Evolutionary conservation across 2,888 invertebrate species (phyloP).

Genomic region (Muscina levida): DNA sequence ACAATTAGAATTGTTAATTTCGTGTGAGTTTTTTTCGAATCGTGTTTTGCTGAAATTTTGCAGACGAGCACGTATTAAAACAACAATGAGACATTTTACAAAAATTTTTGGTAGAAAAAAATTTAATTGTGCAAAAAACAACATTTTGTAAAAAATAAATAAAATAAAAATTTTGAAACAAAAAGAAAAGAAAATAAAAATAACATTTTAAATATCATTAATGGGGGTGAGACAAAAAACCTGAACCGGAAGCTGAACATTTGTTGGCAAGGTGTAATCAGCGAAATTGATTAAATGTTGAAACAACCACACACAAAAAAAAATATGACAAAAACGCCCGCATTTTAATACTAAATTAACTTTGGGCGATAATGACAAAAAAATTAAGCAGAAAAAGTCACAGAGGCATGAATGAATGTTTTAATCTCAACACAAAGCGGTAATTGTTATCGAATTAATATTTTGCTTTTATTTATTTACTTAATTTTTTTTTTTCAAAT

Average conservation of each 20-base stretch:
- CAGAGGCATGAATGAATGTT: too few species aligned
- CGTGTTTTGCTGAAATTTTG: conserved; percentile 3
- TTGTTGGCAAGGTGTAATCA: conserved; percentile 44
- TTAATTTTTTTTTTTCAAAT: not conserved
- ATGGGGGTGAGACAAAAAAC: not conserved
- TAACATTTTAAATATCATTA: not conserved
- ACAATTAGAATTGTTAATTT: conserved; percentile 55
- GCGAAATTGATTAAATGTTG: conserved; percentile 28
- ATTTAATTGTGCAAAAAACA: conserved; percentile 4
- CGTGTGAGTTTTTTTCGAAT: too few species aligned
- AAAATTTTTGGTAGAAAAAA: not conserved
- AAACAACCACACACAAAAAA: not conserved
- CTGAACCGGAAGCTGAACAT: conserved; percentile 52
- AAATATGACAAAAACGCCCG: too few species aligned
- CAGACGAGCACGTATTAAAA: not conserved
- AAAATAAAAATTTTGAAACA: conserved; percentile 6
- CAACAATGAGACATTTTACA: too few species aligned
- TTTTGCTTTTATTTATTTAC: too few species aligned
- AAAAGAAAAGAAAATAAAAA: not conserved
- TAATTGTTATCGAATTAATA: not conserved
- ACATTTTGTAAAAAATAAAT: conserved; percentile 5
- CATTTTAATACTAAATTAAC: conserved; percentile 21
- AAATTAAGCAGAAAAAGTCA: too few species aligned
- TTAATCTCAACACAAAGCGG: not conserved
- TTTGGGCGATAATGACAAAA: not conserved